Percentiles rank a stretch among this genome's conserved stretches.
phyloP scores from a whole-genome alignment of 2,888 invertebrate species.

The Tethea ocularis region DNA sequence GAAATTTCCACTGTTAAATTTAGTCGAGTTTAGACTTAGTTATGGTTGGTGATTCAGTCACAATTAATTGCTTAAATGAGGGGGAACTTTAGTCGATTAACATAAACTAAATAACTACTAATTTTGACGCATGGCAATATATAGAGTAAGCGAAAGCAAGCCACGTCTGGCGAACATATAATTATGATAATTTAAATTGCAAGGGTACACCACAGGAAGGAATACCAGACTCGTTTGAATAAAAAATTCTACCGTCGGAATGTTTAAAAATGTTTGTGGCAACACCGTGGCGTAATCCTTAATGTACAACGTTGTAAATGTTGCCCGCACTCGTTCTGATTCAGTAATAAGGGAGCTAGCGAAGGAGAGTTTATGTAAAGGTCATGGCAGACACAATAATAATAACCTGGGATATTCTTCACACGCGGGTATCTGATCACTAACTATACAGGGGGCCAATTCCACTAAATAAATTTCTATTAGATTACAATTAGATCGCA shows the following conservation, averaged over 20 bases:
- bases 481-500: too few species aligned
- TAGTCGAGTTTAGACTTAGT: not conserved
- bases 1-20: not conserved
- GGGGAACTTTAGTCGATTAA: not conserved
- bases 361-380: not conserved
- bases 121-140: not conserved
- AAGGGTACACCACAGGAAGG: not conserved
- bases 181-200: constrained; percentile 2
- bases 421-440: too few species aligned
- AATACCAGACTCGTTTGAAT: not conserved
- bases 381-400: not conserved
- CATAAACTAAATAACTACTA: not conserved
- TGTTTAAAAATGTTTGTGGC: constrained; percentile 8
- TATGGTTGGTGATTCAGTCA: not conserved
- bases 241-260: not conserved
- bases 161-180: not conserved
- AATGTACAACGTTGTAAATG: constrained; percentile 21
- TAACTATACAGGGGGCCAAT: too few species aligned
- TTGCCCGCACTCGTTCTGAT: not conserved
- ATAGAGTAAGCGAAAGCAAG: not conserved
- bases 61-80: not conserved
- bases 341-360: too few species aligned
- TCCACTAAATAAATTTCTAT: too few species aligned
- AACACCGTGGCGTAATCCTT: constrained; percentile 14
- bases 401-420: too few species aligned